These are phyloP conservation scores for Tridacna crocea DNA, from an alignment of 2,888 invertebrate species.

Conservation along the genomic window DNA sequence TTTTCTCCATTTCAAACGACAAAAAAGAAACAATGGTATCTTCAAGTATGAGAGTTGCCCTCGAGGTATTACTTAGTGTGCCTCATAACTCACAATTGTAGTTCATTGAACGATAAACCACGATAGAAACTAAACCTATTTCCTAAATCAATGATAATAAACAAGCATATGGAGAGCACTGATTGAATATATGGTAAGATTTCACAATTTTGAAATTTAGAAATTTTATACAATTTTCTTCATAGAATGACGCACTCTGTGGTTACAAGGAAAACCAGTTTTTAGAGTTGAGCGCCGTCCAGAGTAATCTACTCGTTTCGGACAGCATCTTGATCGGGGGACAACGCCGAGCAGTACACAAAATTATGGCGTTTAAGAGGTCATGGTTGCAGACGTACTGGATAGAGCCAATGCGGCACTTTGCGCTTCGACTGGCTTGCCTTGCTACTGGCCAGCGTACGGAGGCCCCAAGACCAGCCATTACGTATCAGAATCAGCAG, in stretches of 20 bases:
- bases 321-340: slow-evolving; percentile 49
- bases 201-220: no score
- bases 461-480: slow-evolving; percentile 5
- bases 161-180: no score
- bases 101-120: no score
- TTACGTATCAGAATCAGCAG: slow-evolving; percentile 8
- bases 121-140: no score
- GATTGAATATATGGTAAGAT: no score
- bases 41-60: no score
- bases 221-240: neutral
- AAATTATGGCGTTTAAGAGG: slow-evolving; percentile 44
- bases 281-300: slow-evolving; percentile 50
- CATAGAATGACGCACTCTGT: slow-evolving; percentile 46
- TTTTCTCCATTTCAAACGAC: no score
- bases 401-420: slow-evolving; percentile 33
- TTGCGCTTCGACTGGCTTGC: slow-evolving; percentile 26
- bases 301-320: slow-evolving; percentile 28
- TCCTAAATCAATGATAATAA: no score
- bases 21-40: no score
- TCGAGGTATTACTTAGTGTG: no score
- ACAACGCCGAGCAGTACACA: slow-evolving; percentile 33
- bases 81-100: no score
- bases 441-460: slow-evolving; percentile 14
- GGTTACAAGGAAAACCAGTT: slow-evolving; percentile 39
- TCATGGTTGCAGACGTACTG: slow-evolving; percentile 39